Conservation (phyloP, 2,888 invertebrate genomes). For the Hydrotaea diabolus region DNA sequence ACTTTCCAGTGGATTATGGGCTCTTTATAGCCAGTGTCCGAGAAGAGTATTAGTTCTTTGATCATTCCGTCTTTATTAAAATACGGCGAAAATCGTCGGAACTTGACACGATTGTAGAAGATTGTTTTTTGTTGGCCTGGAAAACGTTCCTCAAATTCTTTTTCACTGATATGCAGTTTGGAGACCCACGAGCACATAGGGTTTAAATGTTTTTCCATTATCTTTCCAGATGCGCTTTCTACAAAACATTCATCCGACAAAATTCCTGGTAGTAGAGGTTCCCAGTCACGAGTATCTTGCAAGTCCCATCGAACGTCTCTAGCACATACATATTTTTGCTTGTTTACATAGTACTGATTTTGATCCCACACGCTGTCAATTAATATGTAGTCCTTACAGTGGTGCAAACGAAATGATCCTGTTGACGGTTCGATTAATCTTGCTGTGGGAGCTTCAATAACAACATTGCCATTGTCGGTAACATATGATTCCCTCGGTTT, state of each 20-base stretch:
- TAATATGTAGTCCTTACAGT: conserved; percentile 85
- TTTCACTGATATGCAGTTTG: conserved; percentile 83
- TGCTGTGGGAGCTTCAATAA: conserved; percentile 79
- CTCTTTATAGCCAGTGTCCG: conserved; percentile 74
- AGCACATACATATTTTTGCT: conserved; percentile 83
- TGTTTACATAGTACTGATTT: conserved; percentile 90
- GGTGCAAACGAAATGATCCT: conserved; percentile 84
- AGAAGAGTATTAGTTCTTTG: conserved; percentile 74
- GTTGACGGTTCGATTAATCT: conserved; percentile 93
- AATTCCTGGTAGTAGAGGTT: conserved; percentile 87
- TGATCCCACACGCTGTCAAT: conserved; percentile 94
- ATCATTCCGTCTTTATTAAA: conserved; percentile 85
- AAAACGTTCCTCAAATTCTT: conserved; percentile 86
- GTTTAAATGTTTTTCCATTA: conserved; percentile 87
- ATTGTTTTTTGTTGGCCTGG: conserved; percentile 87
- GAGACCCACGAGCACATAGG: conserved; percentile 89
- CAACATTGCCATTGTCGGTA: conserved; percentile 74
- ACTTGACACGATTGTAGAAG: conserved; percentile 87
- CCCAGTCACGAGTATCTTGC: conserved; percentile 84
- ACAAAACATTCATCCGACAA: conserved; percentile 82
- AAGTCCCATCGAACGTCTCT: conserved; percentile 85
- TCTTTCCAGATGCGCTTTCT: conserved; percentile 79
- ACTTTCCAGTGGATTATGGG: conserved; percentile 83
- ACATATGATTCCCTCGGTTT: conserved; percentile 72
- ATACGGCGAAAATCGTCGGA: conserved; percentile 91